Base-by-base conservation (phyloP, 1,140 invertebrate genomes). In the Bombus cullumanus region DNA sequence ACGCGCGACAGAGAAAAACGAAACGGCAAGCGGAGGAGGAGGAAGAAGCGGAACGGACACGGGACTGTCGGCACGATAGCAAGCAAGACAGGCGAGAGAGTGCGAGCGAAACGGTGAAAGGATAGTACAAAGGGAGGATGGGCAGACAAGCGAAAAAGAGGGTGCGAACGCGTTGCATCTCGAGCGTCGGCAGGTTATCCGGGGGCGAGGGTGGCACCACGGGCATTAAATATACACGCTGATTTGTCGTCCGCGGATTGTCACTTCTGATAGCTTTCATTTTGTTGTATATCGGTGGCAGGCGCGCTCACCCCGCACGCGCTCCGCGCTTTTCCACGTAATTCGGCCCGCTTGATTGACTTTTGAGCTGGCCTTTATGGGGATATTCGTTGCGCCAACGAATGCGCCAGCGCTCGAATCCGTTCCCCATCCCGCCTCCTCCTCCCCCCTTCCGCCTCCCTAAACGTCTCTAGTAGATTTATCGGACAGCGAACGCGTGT, bases 181-280 rank as follows among this genome's bases (percentile, higher is more conserved):
- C 83, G 85, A 85, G 88, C 84, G 91, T 90, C 81, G 74, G 89
- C 80, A 74, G 89, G 78, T 88, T 90, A 86, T 88, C 80, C 86
- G 77, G 89, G 86, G 73, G 77, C 86, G 86, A 88, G 74, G 82
- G 75, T 88, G 84, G 83, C 86, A 90, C 90, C 92, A 90, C 83
- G 86, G 89, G 91, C 91, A 94, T 94, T 94, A 94, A 93, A 94
- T 94, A 94, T 94, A 92, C 93, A 93, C 92, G 92, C 92, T 94
- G 94, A 94, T 94, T 94, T 94, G 94, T 94, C 93, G 93, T 91
- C 90, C 92, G 92, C 92, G 93, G 91, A 93, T 93, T 93, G 93
- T 94, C 93, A 93, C 92, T 92, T 91, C 90, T 91, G 93, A 94
- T 92, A 93, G 92, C 90, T 93, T 94, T 93, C 90, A 93, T 93